Evolutionary conservation across 1,140 invertebrate genomes (phyloP).

Genomic region (Drosophila quadrilineata): DNA sequence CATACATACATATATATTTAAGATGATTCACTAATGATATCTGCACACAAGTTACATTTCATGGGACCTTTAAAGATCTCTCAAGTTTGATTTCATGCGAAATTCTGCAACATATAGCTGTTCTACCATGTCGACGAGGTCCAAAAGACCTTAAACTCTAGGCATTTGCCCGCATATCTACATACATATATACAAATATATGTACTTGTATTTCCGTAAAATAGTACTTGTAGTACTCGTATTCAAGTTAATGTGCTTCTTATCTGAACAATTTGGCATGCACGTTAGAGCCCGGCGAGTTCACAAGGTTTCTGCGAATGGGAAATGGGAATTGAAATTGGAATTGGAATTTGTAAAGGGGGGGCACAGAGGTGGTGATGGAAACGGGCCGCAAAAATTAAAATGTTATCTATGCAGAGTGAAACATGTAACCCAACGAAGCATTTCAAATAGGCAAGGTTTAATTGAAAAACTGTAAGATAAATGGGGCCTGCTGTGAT

Average conservation of each 20-base stretch:
- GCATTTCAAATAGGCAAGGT: slow-evolving; percentile 46
- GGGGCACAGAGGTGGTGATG: slow-evolving; percentile 4
- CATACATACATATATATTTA: not conserved
- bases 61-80: slow-evolving; percentile 4
- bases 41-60: slow-evolving; percentile 3
- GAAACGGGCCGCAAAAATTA: slow-evolving; percentile 40
- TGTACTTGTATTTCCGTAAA: slow-evolving; percentile 43
- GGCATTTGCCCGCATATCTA: slow-evolving; percentile 12
- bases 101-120: not conserved
- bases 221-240: no score
- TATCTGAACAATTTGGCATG: slow-evolving; percentile 57
- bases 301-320: slow-evolving; percentile 22
- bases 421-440: slow-evolving; percentile 20
- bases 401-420: slow-evolving; percentile 54
- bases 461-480: slow-evolving; percentile 57
- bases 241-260: slow-evolving; percentile 48
- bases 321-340: no score
- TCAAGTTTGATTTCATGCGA: slow-evolving; percentile 10
- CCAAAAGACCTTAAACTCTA: no score
- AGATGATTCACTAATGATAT: not conserved
- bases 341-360: no score
- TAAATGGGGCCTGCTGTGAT: slow-evolving; percentile 34
- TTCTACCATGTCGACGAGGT: not conserved
- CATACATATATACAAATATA: slow-evolving; percentile 7
- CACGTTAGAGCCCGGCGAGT: slow-evolving; percentile 41